Base-by-base conservation (phyloP, 2,888 invertebrate species). In the Frankliniella fusca region DNA sequence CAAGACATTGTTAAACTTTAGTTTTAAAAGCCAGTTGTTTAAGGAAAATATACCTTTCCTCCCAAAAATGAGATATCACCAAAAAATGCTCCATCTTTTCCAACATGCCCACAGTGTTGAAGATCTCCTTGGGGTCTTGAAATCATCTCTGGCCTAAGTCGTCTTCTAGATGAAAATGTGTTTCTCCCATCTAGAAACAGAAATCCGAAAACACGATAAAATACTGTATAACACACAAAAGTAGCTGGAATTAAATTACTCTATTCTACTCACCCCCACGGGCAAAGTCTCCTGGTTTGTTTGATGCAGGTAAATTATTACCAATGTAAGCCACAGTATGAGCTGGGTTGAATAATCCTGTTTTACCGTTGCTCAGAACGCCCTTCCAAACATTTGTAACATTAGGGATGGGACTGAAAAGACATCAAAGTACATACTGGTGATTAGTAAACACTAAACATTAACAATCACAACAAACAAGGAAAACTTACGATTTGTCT, bases 81-180 rank as follows among this genome's bases (percentile, higher is more conserved):
- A 88, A 99, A 99, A 87, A 96, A 96, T 49, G 97, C 97, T 0
- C 99, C 99, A 88, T 99, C 99, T 80, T 97, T 91, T 0, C 99
- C 99, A 18, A 99, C 97, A 88, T 99, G 99, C 0, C 93, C 93
- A 0, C 97, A 99, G 88, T 99, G 99, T 86, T 97, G 96, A 28
- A 99, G 92, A 88, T 99, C 98, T 70, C 97, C 97, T 88, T 98
- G 97, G 0, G 99, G 99, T 83, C 95, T 94, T 81, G 98, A 97
- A 86, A 99, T 99, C 97, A 98, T 97, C 87, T 95, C 95, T 12
- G 95, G 93, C 83, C 94, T 92, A 82, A 97, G 90, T 85, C 91
- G 87, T 12, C 89, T 86, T 82, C 88, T 87, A 0, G 89, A 89
- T 0, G 89, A 89, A 84, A 90, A 90, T 0, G 90, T 90, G 84